Base-by-base conservation (phyloP, 2,888 invertebrate genomes). In the Tetragnatha montana region DNA sequence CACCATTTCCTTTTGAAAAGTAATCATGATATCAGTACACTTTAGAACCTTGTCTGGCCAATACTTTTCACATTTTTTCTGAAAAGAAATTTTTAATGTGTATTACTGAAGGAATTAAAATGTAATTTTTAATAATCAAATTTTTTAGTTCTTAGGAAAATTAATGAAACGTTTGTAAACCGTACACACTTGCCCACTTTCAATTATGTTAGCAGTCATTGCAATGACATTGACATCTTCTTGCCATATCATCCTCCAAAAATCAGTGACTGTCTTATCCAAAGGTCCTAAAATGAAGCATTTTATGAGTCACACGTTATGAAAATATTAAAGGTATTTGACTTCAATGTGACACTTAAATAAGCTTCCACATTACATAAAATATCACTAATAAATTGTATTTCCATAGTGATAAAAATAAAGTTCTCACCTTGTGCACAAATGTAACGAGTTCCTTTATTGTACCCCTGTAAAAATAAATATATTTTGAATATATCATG, bases 171-270 rank as follows among this genome's bases (percentile, higher is more conserved):
- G 2, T 60, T 60, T 60, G 12, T 60, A 4, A 17, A 10, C 60
- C 17, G 8, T 8, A 17, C 49, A 75, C 94, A 97, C 97, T 94
- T 97, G 95, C 92, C 97, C 98, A 91, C 97, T 95, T 94, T 99
- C 98, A 88, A 98, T 97, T 84, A 99, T 95, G 94, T 99, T 99
- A 70, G 98, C 99, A 92, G 99, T 99, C 98, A 99, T 99, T 91
- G 98, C 98, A 92, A 99, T 96, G 83, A 98, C 97, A 93, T 96
- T 96, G 87, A 98, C 97, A 51, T 97, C 95, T 94, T 99, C 98
- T 93, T 98, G 98, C 98, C 98, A 98, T 92, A 99, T 96, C 98
- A 99, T 99, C 78, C 98, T 95, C 99, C 99, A 99, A 94, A 98
- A 98, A 92, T 98, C 97, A 93, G 97, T 97, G 93, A 98, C 96